Evolutionary conservation across 2,797 vertebrate species (phyloP).

Genomic region (Pangasius larnaudii): DNA sequence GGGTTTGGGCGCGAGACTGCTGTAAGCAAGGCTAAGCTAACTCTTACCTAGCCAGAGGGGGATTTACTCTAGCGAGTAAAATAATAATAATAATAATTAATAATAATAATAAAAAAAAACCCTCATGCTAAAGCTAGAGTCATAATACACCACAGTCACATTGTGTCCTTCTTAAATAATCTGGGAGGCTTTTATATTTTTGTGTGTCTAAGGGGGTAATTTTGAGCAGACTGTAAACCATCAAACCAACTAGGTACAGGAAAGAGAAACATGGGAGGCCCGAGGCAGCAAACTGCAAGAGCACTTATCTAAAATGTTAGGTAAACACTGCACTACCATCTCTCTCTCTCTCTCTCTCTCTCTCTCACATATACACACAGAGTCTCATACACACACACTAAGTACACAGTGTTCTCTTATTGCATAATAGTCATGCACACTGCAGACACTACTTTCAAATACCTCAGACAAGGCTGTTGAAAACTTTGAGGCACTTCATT

Average conservation of each 20-base stretch:
- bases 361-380: not conserved
- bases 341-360: not conserved
- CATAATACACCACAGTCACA: not conserved
- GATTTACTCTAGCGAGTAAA: not conserved
- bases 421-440: constrained; percentile 19
- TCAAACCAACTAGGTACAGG: not conserved
- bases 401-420: not conserved
- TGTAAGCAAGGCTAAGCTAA: not conserved
- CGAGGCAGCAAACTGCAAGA: not conserved
- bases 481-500: not conserved
- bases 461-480: not conserved
- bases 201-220: not conserved
- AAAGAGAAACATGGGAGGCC: constrained; percentile 2
- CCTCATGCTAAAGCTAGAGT: not conserved
- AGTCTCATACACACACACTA: constrained; percentile 6
- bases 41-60: not conserved
- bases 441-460: constrained; percentile 10
- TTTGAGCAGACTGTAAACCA: not conserved
- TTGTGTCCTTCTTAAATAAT: not conserved
- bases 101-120: too few relatives aligned
- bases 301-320: constrained; percentile 42
- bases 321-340: constrained; percentile 16
- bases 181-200: not conserved
- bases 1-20: constrained; percentile 37
- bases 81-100: not conserved